A percentile compares a stretch with the other conserved stretches of the same genome.
These are phyloP conservation scores for Esox niger DNA, from an alignment of 2,113 vertebrate genomes.

Conservation along the genomic window DNA sequence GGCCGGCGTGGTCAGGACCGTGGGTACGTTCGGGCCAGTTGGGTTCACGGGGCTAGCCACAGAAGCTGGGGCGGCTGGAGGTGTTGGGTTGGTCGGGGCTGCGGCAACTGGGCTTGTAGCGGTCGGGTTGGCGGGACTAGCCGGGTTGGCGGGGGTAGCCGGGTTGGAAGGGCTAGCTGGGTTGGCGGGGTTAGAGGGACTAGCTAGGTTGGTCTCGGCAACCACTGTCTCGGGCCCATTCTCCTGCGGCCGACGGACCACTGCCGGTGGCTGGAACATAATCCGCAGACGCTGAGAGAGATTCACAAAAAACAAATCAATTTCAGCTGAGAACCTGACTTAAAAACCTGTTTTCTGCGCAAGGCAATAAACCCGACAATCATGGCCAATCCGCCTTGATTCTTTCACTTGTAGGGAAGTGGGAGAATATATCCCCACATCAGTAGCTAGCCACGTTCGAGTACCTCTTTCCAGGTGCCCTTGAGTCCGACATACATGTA, in stretches of 20 bases:
- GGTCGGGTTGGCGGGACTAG: conserved; percentile 24
- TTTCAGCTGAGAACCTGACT: background rate
- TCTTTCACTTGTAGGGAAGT: background rate
- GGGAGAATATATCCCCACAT: background rate
- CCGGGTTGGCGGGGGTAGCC: conserved; percentile 43
- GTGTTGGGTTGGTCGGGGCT: conserved; percentile 7
- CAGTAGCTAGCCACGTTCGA: conserved; percentile 7
- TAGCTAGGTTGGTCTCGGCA: conserved; percentile 50
- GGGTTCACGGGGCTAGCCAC: background rate
- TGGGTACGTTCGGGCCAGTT: background rate
- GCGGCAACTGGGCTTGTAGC: conserved; percentile 9
- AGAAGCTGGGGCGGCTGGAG: background rate
- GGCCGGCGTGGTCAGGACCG: conserved; percentile 19
- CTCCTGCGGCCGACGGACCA: conserved; percentile 78
- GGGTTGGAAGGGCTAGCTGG: conserved; percentile 44
- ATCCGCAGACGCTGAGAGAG: conserved; percentile 84
- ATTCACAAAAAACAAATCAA: conserved; percentile 6
- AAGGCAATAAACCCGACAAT: background rate
- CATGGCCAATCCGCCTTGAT: background rate
- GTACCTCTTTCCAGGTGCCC: conserved; percentile 96
- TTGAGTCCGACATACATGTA: conserved; percentile 94
- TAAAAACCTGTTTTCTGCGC: background rate
- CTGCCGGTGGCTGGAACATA: conserved; percentile 88
- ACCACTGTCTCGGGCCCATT: conserved; percentile 86
- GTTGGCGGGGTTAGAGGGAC: conserved; percentile 14